Conservation (phyloP, 1,140 invertebrate species). For the Tyrophagus putrescentiae region DNA sequence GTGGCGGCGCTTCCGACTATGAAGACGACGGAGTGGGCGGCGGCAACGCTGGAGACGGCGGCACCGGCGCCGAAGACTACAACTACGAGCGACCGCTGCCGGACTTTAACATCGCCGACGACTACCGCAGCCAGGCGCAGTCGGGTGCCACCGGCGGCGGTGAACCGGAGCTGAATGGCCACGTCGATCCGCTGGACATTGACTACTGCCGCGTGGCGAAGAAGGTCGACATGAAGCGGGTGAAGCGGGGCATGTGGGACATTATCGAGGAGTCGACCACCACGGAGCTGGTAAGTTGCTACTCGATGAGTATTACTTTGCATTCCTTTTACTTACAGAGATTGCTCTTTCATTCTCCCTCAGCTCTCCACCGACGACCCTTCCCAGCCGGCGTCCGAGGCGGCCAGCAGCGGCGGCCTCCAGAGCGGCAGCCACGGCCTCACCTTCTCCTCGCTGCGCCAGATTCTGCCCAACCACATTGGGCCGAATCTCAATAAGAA, state of each 20-base stretch:
- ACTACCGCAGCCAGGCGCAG: too few relatives aligned
- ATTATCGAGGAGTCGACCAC: constrained; percentile 25
- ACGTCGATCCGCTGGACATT: constrained; percentile 50
- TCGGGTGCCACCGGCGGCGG: too few relatives aligned
- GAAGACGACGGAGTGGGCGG: too few relatives aligned
- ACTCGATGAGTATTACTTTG: neutral
- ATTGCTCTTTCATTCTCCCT: neutral
- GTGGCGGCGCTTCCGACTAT: too few relatives aligned
- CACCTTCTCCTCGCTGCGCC: constrained; percentile 42
- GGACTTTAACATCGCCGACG: too few relatives aligned
- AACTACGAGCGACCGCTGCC: too few relatives aligned
- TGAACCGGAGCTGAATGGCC: too few relatives aligned
- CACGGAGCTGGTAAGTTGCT: neutral
- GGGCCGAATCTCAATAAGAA: constrained; percentile 47
- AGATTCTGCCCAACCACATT: constrained; percentile 43
- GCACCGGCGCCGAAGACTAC: too few relatives aligned
- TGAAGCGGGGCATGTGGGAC: constrained; percentile 57
- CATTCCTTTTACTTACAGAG: neutral
- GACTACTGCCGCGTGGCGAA: constrained; percentile 58
- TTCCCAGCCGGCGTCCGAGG: neutral
- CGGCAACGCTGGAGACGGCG: too few relatives aligned
- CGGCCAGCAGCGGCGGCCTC: neutral
- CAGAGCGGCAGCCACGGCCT: neutral
- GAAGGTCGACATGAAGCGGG: constrained; percentile 58
- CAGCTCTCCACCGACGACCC: neutral